Conservation (phyloP, 2,113 vertebrate species). For the Uria aalge region DNA sequence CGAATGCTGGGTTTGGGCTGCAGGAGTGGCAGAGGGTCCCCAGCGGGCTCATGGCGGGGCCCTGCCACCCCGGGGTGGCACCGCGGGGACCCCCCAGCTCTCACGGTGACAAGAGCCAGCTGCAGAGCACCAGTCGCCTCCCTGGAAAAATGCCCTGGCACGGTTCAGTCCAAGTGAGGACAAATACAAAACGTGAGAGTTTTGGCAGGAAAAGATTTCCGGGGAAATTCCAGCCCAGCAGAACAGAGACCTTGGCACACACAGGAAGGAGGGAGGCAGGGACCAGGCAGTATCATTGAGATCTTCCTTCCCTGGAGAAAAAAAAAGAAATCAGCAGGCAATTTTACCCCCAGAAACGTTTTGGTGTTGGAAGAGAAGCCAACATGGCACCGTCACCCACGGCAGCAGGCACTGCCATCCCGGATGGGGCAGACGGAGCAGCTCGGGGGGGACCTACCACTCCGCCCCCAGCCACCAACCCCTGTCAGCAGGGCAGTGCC, state of each 20-base stretch:
- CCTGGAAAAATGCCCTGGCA: background rate
- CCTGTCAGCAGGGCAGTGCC: background rate
- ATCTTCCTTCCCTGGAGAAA: background rate
- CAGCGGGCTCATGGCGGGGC: background rate
- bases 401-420: background rate
- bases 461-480: background rate
- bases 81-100: fast-evolving
- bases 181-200: background rate
- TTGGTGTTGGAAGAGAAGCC: background rate
- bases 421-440: background rate
- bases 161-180: background rate
- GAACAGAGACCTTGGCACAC: background rate
- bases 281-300: background rate
- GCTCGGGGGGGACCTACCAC: background rate
- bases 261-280: background rate
- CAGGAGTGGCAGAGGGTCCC: background rate
- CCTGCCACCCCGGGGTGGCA: background rate
- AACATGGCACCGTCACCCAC: background rate
- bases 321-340: background rate
- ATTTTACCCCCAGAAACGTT: fast-evolving
- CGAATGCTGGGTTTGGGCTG: background rate
- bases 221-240: background rate
- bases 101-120: background rate
- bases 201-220: background rate
- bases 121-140: background rate